phyloP scores from a whole-genome alignment of 1,140 invertebrate species.

The Rhagoletis pomonella region DNA sequence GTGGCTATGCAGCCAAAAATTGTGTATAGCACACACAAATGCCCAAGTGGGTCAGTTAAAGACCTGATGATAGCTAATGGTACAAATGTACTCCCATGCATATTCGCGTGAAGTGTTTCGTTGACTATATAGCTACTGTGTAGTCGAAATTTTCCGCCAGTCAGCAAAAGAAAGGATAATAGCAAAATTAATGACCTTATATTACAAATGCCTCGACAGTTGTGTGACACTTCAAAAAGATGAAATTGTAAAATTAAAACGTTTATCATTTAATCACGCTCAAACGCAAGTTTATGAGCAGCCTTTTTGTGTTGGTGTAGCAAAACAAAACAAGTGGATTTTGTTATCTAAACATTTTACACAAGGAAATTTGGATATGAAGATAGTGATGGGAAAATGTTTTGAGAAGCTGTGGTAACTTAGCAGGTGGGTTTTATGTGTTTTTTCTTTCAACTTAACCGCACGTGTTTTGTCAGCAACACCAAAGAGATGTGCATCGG shows the following conservation, averaged over 20 bases:
- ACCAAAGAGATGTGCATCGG: neutral
- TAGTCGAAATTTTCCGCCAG: too few species aligned
- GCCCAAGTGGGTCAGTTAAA: too few species aligned
- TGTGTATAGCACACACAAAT: too few species aligned
- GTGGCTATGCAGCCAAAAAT: too few species aligned
- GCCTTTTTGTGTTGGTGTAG: neutral
- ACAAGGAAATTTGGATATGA: neutral
- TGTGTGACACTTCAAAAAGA: too few species aligned
- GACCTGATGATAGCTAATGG: too few species aligned
- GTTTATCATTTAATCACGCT: slow-evolving; percentile 38
- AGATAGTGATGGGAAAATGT: neutral
- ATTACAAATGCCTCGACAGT: too few species aligned
- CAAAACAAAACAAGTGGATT: slow-evolving; percentile 23
- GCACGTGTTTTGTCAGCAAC: neutral
- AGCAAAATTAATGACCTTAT: too few species aligned
- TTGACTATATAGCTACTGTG: too few species aligned
- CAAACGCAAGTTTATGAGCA: neutral
- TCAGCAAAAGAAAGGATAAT: too few species aligned
- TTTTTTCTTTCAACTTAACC: neutral
- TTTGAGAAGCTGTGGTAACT: neutral
- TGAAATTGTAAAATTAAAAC: neutral
- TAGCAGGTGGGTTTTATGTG: neutral
- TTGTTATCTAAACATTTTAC: neutral
- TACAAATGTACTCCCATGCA: too few species aligned
- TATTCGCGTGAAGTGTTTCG: too few species aligned